A percentile compares a stretch with the other conserved stretches of the same genome.
Conservation (phyloP, 2,113 vertebrate genomes). For the Poecilia latipinna region DNA sequence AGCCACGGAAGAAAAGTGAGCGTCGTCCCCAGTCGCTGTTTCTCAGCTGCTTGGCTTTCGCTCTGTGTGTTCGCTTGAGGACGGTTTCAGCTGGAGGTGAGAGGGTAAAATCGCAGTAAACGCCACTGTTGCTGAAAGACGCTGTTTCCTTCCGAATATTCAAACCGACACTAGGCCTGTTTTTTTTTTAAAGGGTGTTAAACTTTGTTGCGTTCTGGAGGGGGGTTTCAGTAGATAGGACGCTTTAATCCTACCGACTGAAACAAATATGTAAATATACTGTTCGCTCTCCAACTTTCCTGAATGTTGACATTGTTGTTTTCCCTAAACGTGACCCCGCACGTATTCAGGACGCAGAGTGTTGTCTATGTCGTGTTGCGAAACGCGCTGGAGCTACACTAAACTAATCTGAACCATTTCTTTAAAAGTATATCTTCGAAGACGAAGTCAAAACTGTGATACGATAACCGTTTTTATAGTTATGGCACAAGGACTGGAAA, state of each 20-base stretch:
- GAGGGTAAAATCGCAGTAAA: background rate
- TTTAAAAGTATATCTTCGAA: too few relatives aligned
- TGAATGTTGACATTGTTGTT: slow-evolving; percentile 11
- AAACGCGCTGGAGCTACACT: background rate
- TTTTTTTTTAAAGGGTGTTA: background rate
- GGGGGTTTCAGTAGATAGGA: background rate
- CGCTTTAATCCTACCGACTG: too few relatives aligned
- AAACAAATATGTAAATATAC: background rate
- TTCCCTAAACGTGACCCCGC: background rate
- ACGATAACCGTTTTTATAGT: background rate
- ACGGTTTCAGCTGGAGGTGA: slow-evolving; percentile 52
- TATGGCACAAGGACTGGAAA: background rate
- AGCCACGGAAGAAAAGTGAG: slow-evolving; percentile 21
- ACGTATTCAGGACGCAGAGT: background rate
- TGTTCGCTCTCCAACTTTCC: slow-evolving; percentile 3
- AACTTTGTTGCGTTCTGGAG: background rate
- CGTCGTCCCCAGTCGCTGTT: background rate
- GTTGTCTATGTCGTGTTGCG: background rate
- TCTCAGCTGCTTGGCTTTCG: background rate
- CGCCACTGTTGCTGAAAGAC: background rate
- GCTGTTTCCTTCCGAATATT: background rate
- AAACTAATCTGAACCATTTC: background rate
- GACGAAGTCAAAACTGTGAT: too few relatives aligned
- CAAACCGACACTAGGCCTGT: background rate
- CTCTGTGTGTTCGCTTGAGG: slow-evolving; percentile 28